phyloP scores from a whole-genome alignment of 2,888 invertebrate genomes.

The Drosophila buzzatii region DNA sequence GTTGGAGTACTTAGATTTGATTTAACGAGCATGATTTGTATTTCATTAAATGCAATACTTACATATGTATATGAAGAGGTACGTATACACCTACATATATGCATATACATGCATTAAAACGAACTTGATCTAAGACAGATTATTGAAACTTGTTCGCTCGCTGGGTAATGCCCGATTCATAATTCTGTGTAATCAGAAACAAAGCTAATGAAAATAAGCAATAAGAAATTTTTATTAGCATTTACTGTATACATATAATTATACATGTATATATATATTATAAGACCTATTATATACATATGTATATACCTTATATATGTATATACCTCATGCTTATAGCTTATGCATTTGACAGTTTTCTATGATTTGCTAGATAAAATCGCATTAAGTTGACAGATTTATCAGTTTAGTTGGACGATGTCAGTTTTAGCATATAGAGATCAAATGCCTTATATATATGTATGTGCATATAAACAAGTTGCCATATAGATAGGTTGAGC shows the following conservation, averaged over 20 bases:
- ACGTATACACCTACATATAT: background rate
- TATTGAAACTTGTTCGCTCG: slow-evolving; percentile 46
- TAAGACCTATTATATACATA: no score
- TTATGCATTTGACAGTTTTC: background rate
- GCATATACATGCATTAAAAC: slow-evolving; percentile 6
- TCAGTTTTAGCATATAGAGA: slow-evolving; percentile 24
- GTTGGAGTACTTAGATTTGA: background rate
- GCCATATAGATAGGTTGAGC: background rate
- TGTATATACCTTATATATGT: background rate
- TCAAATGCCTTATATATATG: slow-evolving; percentile 17
- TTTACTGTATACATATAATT: background rate
- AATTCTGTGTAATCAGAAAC: slow-evolving; percentile 25
- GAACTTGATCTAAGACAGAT: slow-evolving; percentile 22
- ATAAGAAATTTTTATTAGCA: background rate
- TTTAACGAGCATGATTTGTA: slow-evolving; percentile 24
- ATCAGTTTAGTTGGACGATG: slow-evolving; percentile 7
- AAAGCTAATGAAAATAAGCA: slow-evolving; percentile 23
- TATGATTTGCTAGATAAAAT: background rate
- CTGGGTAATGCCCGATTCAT: slow-evolving; percentile 53
- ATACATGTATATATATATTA: background rate
- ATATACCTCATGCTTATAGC: background rate
- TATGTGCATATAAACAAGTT: slow-evolving; percentile 6
- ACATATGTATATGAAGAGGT: background rate
- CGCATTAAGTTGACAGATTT: slow-evolving; percentile 8
- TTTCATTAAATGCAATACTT: slow-evolving; percentile 2